Evolutionary conservation across 92 coral and sea anemone genomes (phyloP), one percentile per base, ranked within the genome.

Genomic region (Bergia puertoricense): DNA sequence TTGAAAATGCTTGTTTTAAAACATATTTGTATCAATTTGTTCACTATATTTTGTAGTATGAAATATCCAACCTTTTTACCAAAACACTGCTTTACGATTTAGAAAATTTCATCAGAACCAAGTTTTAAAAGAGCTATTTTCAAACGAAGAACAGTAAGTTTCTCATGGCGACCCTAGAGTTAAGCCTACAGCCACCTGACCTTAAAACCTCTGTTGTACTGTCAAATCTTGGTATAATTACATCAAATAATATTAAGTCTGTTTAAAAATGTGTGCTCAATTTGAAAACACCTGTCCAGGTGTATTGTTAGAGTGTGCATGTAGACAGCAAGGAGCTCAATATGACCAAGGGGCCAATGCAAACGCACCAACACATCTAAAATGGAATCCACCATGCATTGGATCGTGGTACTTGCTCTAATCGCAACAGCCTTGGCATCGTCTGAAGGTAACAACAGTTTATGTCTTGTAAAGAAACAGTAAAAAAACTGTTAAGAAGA

Each of bases 401-500:
- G 71, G 39, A 9, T 62, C 62, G 13, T 22, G 2, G 23, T 62
- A 40, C 44, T 40, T 40, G 50, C 46, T 62, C 45, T 81, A 22
- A 37, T 38, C 16, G 74, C 50, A 16, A 11, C 16, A 43, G 38
- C 14, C 46, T 38, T 40, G 20, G 74, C 74, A 13, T 81, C 85
- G 5, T 54, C 85, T 62, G 85, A 81, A 81, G 85, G 85, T 81
- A 81, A 41, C 18, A 20, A 20, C 69, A 62, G 65, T 1, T 62
- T 62, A 20, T 22, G 30, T 62, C 30, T 8, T 62, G 69, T 22
- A 62, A 22, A 62, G 69, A 62, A 62, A 3, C 30, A 62, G 4
- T 62, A 15, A 7, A 62, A 30, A 62, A 16, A 62, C n/a, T 22
- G 8, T 20, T 18, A 20, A 20, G 69, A 23, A 62, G 6, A 2